phyloP scores from a whole-genome alignment of 2,888 invertebrate genomes.

The Troides oblongomaculatus region DNA sequence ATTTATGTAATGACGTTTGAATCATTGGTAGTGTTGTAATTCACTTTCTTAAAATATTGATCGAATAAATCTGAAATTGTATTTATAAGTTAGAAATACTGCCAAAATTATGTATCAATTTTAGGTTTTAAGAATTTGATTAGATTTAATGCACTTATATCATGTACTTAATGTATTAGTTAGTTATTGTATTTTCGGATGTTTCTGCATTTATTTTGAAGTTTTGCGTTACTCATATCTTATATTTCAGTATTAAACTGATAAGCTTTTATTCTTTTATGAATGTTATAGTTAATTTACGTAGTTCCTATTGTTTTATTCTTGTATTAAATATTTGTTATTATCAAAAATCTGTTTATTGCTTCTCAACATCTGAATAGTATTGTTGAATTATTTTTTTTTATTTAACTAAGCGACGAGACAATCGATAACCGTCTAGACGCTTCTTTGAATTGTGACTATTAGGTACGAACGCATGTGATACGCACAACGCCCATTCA shows the following conservation, averaged over 20 bases:
- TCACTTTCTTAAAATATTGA: neutral
- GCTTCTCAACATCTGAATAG: neutral
- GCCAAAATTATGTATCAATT: constrained; percentile 40
- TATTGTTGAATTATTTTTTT: neutral
- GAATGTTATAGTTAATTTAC: neutral
- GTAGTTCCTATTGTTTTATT: constrained; percentile 22
- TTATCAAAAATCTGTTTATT: neutral
- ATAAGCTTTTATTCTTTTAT: constrained; percentile 10
- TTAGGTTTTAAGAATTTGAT: constrained; percentile 2
- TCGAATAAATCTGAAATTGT: neutral
- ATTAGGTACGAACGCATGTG: too few relatives aligned
- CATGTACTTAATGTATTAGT: constrained; percentile 32
- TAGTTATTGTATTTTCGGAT: constrained; percentile 34
- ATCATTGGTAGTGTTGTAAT: neutral
- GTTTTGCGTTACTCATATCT: constrained; percentile 20
- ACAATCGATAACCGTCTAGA: neutral
- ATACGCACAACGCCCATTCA: too few relatives aligned
- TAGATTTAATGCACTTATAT: constrained; percentile 31
- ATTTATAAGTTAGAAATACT: constrained; percentile 11
- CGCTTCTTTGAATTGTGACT: too few relatives aligned
- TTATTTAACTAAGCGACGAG: neutral
- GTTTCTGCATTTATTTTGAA: constrained; percentile 26
- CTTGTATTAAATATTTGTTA: constrained; percentile 21
- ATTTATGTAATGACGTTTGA: too few relatives aligned
- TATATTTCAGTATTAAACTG: constrained; percentile 29